phyloP scores from a whole-genome alignment of 2,888 invertebrate species.

The Schizotus pectinicornis region DNA sequence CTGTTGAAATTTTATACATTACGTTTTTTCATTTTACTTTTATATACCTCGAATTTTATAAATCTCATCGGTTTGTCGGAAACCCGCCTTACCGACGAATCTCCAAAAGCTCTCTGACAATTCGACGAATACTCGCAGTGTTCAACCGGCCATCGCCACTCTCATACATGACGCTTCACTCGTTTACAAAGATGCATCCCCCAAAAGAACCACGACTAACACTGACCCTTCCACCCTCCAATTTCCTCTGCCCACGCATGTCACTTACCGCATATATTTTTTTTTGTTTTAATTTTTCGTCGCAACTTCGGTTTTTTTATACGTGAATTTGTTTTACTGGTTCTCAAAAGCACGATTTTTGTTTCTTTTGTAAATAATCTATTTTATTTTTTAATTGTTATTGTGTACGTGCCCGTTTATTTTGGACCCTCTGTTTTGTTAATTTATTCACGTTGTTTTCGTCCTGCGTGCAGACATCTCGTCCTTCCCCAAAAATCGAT shows the following conservation, averaged over 20 bases:
- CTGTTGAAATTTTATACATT: conserved; percentile 44
- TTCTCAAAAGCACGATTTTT: conserved; percentile 31
- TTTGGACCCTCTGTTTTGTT: conserved; percentile 39
- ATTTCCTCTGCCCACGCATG: neutral
- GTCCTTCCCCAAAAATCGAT: conserved; percentile 16
- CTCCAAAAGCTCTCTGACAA: conserved; percentile 31
- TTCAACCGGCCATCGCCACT: conserved; percentile 34
- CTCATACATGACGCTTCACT: conserved; percentile 46
- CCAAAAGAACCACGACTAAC: conserved; percentile 1
- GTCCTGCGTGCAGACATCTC: conserved; percentile 41
- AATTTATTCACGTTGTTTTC: conserved; percentile 32
- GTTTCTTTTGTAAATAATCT: conserved; percentile 38
- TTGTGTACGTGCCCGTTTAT: conserved; percentile 34
- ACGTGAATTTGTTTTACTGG: conserved; percentile 57
- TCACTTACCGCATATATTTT: neutral
- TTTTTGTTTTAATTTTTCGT: conserved; percentile 4
- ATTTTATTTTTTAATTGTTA: conserved; percentile 30
- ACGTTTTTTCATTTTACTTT: conserved; percentile 40
- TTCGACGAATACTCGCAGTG: conserved; percentile 22
- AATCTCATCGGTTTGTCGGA: conserved; percentile 6
- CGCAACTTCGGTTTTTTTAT: conserved; percentile 18
- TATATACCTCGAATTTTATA: conserved; percentile 35
- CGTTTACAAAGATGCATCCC: conserved; percentile 53
- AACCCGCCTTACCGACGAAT: conserved; percentile 3
- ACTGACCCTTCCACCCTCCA: conserved; percentile 5